phyloP scores from a whole-genome alignment of 2,888 invertebrate genomes.

The Drosophila affinis region DNA sequence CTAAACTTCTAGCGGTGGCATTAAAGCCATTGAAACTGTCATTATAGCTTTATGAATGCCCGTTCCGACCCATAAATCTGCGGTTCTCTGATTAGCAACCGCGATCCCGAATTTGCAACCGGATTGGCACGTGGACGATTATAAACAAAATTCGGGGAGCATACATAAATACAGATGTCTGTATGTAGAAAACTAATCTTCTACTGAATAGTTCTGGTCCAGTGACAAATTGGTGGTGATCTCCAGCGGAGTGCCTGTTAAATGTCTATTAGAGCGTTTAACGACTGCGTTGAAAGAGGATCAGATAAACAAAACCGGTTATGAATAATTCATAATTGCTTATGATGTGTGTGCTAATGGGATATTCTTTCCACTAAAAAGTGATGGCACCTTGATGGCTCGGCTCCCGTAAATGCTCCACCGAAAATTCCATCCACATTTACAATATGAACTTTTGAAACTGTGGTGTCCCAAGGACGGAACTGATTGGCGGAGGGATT shows the following conservation, averaged over 20 bases:
- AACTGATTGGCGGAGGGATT: conserved; percentile 37
- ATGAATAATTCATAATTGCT: conserved; percentile 56
- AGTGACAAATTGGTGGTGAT: conserved; percentile 17
- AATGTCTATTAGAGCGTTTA: conserved; percentile 11
- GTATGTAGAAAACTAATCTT: conserved; percentile 15
- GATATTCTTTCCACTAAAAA: conserved; percentile 4
- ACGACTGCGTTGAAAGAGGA: conserved; percentile 38
- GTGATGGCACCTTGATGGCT: conserved; percentile 2
- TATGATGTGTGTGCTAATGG: conserved; percentile 11
- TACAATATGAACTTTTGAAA: conserved; percentile 20
- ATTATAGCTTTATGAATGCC: conserved; percentile 39
- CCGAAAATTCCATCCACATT: not conserved
- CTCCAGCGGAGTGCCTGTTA: conserved; percentile 13
- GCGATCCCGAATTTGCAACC: conserved; percentile 17
- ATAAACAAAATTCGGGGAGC: not conserved
- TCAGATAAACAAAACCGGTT: conserved; percentile 15
- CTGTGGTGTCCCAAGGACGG: conserved; percentile 25
- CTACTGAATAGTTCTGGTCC: conserved; percentile 30
- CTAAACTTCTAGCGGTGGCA: conserved; percentile 39
- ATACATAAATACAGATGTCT: not conserved
- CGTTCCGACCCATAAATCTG: conserved; percentile 42
- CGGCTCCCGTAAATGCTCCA: conserved; percentile 4
- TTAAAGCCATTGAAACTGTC: conserved; percentile 34
- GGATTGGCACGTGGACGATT: conserved; percentile 40
- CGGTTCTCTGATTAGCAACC: conserved; percentile 4